These are phyloP conservation scores for Drosophila macrospina DNA, from an alignment of 2,888 invertebrate species.

Conservation along the genomic window DNA sequence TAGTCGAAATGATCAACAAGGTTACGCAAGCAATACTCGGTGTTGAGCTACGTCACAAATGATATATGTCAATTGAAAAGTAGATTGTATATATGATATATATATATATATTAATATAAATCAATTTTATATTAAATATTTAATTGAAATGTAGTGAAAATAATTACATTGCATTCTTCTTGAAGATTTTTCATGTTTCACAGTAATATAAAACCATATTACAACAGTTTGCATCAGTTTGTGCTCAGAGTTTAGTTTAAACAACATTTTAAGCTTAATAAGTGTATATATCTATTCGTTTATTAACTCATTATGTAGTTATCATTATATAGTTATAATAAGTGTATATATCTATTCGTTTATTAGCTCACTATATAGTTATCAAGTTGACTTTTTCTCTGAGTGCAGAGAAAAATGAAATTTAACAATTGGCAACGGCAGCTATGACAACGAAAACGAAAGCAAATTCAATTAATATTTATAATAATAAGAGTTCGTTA, in stretches of 20 bases:
- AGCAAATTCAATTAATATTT: conserved; percentile 69
- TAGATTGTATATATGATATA: no score
- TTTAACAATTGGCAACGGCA: conserved; percentile 26
- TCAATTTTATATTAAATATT: no score
- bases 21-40: background rate
- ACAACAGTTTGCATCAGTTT: background rate
- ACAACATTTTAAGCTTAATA: background rate
- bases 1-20: background rate
- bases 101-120: no score
- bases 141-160: no score
- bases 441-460: conserved; percentile 70
- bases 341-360: background rate
- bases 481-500: conserved; percentile 38
- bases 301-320: no score
- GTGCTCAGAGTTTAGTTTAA: background rate
- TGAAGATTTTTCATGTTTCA: background rate
- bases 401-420: conserved; percentile 27
- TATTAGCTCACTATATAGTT: no score
- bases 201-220: background rate
- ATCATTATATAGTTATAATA: no score
- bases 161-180: no score
- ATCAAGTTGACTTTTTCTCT: conserved; percentile 15
- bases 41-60: background rate
- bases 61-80: background rate
- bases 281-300: background rate